A percentile compares a stretch with the other conserved stretches of the same genome.
These are phyloP conservation scores for Bubo scandiacus DNA, from an alignment of 2,113 vertebrate species.

Conservation along the genomic window DNA sequence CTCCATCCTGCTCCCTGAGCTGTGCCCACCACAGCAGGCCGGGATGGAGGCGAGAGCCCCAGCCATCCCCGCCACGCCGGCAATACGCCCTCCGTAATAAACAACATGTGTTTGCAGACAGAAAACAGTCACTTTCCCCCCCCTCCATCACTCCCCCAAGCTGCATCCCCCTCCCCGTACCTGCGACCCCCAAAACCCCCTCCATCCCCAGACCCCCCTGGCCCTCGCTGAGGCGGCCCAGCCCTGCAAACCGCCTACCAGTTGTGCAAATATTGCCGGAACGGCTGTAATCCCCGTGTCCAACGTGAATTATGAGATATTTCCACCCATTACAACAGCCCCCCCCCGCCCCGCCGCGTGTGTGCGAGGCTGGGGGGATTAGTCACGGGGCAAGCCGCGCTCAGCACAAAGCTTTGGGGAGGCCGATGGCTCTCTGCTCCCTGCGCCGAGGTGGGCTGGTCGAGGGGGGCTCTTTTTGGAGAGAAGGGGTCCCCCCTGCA, in stretches of 20 bases:
- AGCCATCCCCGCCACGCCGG: background rate
- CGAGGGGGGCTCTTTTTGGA: background rate
- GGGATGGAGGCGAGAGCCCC: background rate
- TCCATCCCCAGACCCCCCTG: background rate
- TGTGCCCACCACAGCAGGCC: accelerated
- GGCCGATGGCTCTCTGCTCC: background rate
- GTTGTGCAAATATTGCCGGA: conserved; percentile 63
- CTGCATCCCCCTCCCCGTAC: background rate
- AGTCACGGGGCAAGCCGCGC: conserved; percentile 18
- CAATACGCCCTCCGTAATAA: background rate
- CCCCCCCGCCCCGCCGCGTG: background rate
- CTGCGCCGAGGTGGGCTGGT: accelerated
- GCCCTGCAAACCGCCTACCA: conserved; percentile 72
- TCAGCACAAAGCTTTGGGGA: background rate
- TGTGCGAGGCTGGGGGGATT: conserved; percentile 36
- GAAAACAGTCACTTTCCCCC: background rate
- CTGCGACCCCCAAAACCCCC: background rate
- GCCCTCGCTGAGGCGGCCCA: background rate
- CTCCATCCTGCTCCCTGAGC: accelerated
- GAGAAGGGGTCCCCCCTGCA: too few species aligned
- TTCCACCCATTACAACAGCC: conserved; percentile 46
- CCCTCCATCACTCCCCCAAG: background rate
- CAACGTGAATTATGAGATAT: conserved; percentile 64
- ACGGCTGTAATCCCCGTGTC: conserved; percentile 65
- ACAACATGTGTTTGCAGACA: conserved; percentile 19